Percentiles rank a stretch among this genome's conserved stretches.
These are phyloP conservation scores for Ctenoplectra terminalis DNA, from an alignment of 1,140 invertebrate species.

Conservation along the genomic window DNA sequence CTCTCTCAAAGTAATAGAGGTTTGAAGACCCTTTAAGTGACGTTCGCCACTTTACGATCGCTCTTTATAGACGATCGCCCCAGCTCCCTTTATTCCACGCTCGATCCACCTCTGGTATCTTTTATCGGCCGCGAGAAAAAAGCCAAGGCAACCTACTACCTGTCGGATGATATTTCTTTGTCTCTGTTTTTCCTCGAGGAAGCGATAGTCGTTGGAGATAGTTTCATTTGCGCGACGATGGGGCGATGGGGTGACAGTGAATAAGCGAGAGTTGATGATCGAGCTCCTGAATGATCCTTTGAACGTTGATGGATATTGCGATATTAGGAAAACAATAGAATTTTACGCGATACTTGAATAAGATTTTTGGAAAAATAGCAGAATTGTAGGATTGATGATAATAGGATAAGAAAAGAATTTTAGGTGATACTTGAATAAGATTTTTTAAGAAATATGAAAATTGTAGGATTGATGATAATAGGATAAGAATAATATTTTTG, in stretches of 20 bases:
- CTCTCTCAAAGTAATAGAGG: conserved; percentile 73
- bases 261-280: background rate
- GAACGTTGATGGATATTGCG: background rate
- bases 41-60: conserved; percentile 71
- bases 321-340: too few species aligned
- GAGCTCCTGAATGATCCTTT: background rate
- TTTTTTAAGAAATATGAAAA: too few species aligned
- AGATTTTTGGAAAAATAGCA: too few species aligned
- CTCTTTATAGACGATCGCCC: conserved; percentile 55
- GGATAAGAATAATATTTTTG: too few species aligned
- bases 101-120: conserved; percentile 24
- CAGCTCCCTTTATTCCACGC: background rate
- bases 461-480: too few species aligned
- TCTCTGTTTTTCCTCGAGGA: background rate
- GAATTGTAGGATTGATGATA: too few species aligned
- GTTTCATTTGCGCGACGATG: conserved; percentile 1
- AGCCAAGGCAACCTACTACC: background rate
- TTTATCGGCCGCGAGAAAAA: background rate
- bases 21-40: conserved; percentile 72
- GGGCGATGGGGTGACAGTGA: background rate
- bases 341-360: too few species aligned
- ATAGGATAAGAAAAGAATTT: too few species aligned
- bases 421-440: too few species aligned
- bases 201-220: background rate
- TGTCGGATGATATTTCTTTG: background rate